Percentiles rank a stretch among this genome's conserved stretches.
Evolutionary conservation across 2,113 vertebrate genomes (phyloP).

Genomic region (Ciconia stormi): DNA sequence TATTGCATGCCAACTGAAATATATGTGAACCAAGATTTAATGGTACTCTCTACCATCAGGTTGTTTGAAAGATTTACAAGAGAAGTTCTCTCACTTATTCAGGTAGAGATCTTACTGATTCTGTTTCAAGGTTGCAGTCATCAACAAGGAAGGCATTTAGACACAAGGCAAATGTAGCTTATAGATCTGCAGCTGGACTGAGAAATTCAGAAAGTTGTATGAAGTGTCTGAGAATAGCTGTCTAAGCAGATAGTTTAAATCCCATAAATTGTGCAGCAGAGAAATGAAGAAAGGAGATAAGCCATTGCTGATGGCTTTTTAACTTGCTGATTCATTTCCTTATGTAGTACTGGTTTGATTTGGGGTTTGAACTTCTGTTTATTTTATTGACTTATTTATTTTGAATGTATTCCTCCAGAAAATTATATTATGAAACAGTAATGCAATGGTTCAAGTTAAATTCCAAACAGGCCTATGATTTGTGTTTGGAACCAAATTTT

Average conservation of each 20-base stretch:
- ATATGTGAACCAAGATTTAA: not conserved
- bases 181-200: not conserved
- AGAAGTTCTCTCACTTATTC: not conserved
- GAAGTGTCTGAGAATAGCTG: not conserved
- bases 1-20: not conserved
- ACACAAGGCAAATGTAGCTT: not conserved
- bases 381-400: not conserved
- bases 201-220: not conserved
- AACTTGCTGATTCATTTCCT: not conserved
- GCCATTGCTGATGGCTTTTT: not conserved
- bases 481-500: not conserved
- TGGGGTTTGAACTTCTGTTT: not conserved
- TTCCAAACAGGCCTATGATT: not conserved
- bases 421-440: not conserved
- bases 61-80: not conserved
- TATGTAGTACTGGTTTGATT: not conserved
- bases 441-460: not conserved
- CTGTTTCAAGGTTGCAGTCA: conserved; percentile 9
- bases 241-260: conserved; percentile 1
- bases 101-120: not conserved
- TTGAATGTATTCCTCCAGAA: not conserved
- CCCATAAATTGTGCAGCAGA: not conserved
- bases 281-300: not conserved
- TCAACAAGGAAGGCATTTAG: not conserved
- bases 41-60: not conserved